phyloP scores from a whole-genome alignment of 2,888 invertebrate genomes.

The Esperia sulphurella region DNA sequence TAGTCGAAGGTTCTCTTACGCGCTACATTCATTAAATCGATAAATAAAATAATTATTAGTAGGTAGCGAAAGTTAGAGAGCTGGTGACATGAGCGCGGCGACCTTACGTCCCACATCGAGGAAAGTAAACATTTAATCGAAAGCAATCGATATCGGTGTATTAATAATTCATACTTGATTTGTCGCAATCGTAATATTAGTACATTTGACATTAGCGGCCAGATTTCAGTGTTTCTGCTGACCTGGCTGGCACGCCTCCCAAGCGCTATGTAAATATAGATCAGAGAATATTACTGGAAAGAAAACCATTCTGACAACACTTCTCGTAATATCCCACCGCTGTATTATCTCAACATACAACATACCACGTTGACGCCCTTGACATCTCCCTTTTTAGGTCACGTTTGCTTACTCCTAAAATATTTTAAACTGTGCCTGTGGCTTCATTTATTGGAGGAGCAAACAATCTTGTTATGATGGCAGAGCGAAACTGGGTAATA shows the following conservation, averaged over 20 bases:
- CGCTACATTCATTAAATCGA: too few relatives aligned
- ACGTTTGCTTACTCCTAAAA: slow-evolving; percentile 18
- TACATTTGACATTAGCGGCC: slow-evolving; percentile 14
- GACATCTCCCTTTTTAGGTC: slow-evolving; percentile 19
- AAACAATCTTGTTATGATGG: too few relatives aligned
- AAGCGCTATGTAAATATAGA: slow-evolving; percentile 60
- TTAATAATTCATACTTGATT: slow-evolving; percentile 2
- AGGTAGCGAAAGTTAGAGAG: background rate
- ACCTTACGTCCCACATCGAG: slow-evolving; percentile 5
- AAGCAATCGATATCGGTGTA: slow-evolving; percentile 3
- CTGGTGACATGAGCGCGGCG: background rate
- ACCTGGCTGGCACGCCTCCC: slow-evolving; percentile 65
- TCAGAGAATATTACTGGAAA: slow-evolving; percentile 56
- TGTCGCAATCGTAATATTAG: background rate
- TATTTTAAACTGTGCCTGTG: slow-evolving; percentile 18
- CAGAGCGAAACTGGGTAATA: too few relatives aligned
- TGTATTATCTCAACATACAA: background rate
- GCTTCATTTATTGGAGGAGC: slow-evolving; percentile 16
- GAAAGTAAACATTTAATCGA: slow-evolving; percentile 1
- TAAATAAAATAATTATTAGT: too few relatives aligned
- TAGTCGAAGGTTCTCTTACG: background rate
- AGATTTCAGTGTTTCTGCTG: slow-evolving; percentile 32
- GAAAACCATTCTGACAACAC: slow-evolving; percentile 45
- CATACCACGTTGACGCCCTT: slow-evolving; percentile 17
- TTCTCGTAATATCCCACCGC: slow-evolving; percentile 31